Conservation (phyloP, 1,140 invertebrate species). For the Nebria ingens region DNA sequence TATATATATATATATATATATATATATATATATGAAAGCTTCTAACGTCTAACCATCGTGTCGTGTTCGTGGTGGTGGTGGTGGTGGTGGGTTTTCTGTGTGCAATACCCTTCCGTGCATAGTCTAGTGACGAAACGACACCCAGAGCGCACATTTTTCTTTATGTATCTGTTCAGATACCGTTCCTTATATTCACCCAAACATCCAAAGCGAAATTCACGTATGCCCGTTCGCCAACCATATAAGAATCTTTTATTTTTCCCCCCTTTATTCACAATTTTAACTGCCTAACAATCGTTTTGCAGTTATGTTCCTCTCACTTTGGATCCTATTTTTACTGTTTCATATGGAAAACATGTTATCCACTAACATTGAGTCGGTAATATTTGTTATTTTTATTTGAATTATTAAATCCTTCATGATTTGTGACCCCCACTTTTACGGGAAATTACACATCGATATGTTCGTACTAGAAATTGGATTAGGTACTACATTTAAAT, state of each 20-base stretch:
- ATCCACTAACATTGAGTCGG: neutral
- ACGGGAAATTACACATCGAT: no score
- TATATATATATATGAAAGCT: no score
- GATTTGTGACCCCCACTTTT: no score
- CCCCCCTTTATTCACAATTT: neutral
- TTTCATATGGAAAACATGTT: neutral
- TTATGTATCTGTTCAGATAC: slow-evolving; percentile 12
- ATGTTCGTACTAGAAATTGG: no score
- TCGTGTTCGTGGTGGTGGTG: no score
- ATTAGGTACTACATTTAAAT: no score
- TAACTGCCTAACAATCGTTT: neutral
- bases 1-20: no score
- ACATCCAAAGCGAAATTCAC: no score
- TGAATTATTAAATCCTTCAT: neutral
- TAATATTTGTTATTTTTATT: neutral
- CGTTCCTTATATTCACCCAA: neutral
- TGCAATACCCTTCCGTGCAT: no score
- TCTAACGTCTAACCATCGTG: no score
- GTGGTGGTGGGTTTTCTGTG: no score
- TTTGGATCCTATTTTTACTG: neutral
- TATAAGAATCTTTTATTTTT: neutral
- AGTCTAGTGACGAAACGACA: slow-evolving; percentile 12
- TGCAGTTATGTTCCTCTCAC: neutral
- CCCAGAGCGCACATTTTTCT: slow-evolving; percentile 17
- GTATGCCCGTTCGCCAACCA: neutral